Evolutionary conservation across 1,140 invertebrate species (phyloP), one percentile per base, ranked within the genome.

Genomic region (Leguminivora glycinivorella): DNA sequence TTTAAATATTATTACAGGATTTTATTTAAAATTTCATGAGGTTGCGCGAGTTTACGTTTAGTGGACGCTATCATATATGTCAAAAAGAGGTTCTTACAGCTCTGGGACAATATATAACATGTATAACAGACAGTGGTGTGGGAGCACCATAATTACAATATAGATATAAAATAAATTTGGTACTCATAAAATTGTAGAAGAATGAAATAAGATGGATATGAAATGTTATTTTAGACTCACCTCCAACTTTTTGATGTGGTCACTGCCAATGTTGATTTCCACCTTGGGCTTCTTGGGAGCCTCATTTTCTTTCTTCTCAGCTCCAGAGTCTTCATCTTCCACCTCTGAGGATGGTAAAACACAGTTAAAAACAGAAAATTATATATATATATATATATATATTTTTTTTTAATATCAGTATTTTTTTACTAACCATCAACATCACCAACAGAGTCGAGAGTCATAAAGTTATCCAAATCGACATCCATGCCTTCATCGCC

Each of bases 391-490:
- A 68, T 0, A 71, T 52, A 26, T 26, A n/a, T n/a, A n/a, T 69
- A 17, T 60, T 14, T 34, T 68, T 40, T 67, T 60, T 71, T 26
- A 66, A 74, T 19, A 72, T 73, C 68, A 67, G 52, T 66, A 47
- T 26, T 22, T 43, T 68, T 70, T 25, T 43, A 72, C 77, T 85
- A 91, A 94, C 95, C 95, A 91, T 96, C 96, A 19, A 95, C 95
- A 89, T 96, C 95, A n/a, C 96, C 96, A 19, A 96, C 95, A 19
- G 96, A 96, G 88, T 96, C 96, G 7, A 97, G 92, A 26, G 96
- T 96, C 92, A 96, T 95, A 77, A 96, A 96, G 82, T 96, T 96
- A 67, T 96, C 95, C 56, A 96, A 92, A 92, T 96, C 95, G 3
- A 95, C 93, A 83, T 96, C 95, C 79, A 95, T 94, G 63, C 95